Evolutionary conservation across 2,888 invertebrate genomes (phyloP), one percentile per base, ranked within the genome.

Genomic region (Chymomyza amoena): DNA sequence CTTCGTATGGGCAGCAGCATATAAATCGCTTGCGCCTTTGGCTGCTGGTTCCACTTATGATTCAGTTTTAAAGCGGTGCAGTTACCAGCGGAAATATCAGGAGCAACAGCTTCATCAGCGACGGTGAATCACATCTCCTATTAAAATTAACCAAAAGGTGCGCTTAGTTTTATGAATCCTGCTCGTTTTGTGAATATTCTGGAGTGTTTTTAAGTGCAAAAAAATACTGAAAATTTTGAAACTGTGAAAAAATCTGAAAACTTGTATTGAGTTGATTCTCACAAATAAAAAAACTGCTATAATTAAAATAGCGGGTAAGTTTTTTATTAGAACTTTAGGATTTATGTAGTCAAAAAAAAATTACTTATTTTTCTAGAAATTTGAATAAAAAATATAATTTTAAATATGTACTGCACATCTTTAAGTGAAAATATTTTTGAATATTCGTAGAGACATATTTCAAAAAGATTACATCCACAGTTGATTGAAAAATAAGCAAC

Each of bases 1-100:
- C 57, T 72, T 50, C 60, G 54, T 54, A 61, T 9, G 16, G 59
- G 52, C 63, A 32, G 64, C 69, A 61, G 79, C 86, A 80, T 90
- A 90, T 90, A 90, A 90, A 90, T 90, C 88, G 80, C 71, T 80
- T 80, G 79, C 79, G 83, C 78, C 79, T 85, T 75, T 71, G 76
- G 75, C 66, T 77, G 72, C 73, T 80, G 79, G 74, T 84, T 88
- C 88, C 90, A 90, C 89, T 90, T 79, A 87, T 88, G 82, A 79
- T 89, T 90, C 84, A 88, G 87, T 83, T 82, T 78, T 74, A 85
- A 79, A 88, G 75, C 87, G 77, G 85, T 89, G 88, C 85, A 90
- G 86, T 89, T 80, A 81, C 67, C 76, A 68, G 76, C 80, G 69
- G 69, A 66, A 69, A 65, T 62, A 69, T 45, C 64, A 20, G 50